These are phyloP conservation scores for Progne subis DNA, from an alignment of 2,113 vertebrate genomes.

Conservation along the genomic window DNA sequence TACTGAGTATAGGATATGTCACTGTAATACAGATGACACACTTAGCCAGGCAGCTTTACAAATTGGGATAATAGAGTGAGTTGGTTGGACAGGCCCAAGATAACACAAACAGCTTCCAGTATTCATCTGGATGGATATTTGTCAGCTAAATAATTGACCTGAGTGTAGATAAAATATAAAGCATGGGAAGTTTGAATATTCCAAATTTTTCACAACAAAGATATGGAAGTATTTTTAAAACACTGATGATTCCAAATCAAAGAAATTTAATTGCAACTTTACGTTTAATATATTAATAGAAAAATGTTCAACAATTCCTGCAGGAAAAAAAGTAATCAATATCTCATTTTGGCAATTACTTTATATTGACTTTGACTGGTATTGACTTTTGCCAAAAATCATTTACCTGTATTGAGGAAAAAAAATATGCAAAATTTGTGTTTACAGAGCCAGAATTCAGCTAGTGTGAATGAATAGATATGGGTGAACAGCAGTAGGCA, in stretches of 20 bases:
- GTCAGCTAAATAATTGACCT: background rate
- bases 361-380: background rate
- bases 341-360: background rate
- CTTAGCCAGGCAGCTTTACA: slow-evolving; percentile 25
- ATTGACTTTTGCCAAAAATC: background rate
- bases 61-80: slow-evolving; percentile 27
- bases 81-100: background rate
- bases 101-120: slow-evolving; percentile 7
- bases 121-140: slow-evolving; percentile 13
- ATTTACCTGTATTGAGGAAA: background rate
- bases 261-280: background rate
- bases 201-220: background rate
- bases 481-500: background rate
- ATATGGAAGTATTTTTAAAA: background rate
- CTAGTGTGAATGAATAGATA: background rate
- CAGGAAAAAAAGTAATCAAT: background rate
- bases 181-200: background rate
- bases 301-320: background rate
- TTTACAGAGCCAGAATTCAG: background rate
- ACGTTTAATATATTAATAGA: background rate
- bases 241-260: background rate
- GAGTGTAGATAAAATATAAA: background rate
- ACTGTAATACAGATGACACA: background rate
- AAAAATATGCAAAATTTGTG: background rate
- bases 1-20: slow-evolving; percentile 5